Evolutionary conservation across 1,140 invertebrate species (phyloP), one percentile per base, ranked within the genome.

Genomic region (Drosophila virilis): DNA sequence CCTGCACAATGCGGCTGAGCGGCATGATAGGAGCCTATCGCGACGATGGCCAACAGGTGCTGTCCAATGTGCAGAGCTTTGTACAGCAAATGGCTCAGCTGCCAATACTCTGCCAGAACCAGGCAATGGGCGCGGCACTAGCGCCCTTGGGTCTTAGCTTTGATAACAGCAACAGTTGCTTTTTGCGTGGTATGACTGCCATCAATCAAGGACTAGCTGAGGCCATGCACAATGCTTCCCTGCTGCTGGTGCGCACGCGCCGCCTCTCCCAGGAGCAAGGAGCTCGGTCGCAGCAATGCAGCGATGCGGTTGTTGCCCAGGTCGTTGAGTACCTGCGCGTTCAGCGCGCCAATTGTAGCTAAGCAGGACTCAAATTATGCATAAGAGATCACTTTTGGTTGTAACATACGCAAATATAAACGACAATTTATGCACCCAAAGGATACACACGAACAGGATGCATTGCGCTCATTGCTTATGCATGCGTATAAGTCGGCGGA

Each of bases 341-440:
- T 8, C 76, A 77, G 42, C 80, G 68, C 54, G 84, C 68, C 42
- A 73, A 84, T 54, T 89, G 82, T 40, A 68, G 22, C n/a, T 71
- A 62, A 76, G 33, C 45, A 13, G 4, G 22, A 12, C 59, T 45
- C 6, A 4, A 35, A 37, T 17, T 28, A 13, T 9, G 22, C 15
- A 37, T 58, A 35, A 52, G n/a, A 45, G 32, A 12, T n/a, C 32
- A 60, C 15, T 67, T 68, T 54, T 68, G 35, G 38, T 61, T 38
- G 46, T 58, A 37, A 5, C 35, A n/a, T 67, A 66, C 45, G 52
- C 22, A 77, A 80, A 74, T 86, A 74, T 3, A 50, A 61, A 66
- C 8, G 57, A 51, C 65, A 81, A 86, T 86, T 86, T 86, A 88
- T 88, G 84, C 82, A 86, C 83, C 82, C 84, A 73, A 55, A 76